A percentile compares a stretch with the other conserved stretches of the same genome.
These are phyloP conservation scores for Pseudopodoces humilis DNA, from an alignment of 2,113 vertebrate genomes.

Conservation along the genomic window DNA sequence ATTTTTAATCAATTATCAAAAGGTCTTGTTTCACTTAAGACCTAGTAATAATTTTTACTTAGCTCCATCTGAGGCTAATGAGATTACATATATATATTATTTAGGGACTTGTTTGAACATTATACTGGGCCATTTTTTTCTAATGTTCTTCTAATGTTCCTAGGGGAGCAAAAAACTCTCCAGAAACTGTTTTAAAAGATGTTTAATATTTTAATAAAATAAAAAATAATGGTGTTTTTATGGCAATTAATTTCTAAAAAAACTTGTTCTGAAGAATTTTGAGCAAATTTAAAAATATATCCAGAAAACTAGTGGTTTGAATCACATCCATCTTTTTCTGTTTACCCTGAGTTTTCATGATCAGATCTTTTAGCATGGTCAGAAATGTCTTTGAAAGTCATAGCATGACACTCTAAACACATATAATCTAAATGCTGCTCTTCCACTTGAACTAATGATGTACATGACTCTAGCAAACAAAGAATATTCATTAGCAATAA, in stretches of 20 bases:
- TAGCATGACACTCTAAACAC: not conserved
- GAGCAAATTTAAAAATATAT: not conserved
- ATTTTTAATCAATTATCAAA: not conserved
- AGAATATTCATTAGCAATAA: slow-evolving; percentile 39
- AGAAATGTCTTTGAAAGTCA: not conserved
- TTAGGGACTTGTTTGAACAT: not conserved
- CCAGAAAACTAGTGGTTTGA: not conserved
- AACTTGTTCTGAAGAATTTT: not conserved
- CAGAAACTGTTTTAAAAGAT: not conserved
- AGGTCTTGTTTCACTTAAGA: not conserved
- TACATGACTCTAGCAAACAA: not conserved
- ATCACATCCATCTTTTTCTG: not conserved
- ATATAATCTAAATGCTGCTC: not conserved
- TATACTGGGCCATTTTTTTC: not conserved
- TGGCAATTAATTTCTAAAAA: not conserved
- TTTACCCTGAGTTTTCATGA: not conserved
- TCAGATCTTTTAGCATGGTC: not conserved
- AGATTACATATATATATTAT: not conserved
- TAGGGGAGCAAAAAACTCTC: not conserved
- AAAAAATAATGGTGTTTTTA: not conserved
- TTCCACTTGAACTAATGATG: slow-evolving; percentile 35
- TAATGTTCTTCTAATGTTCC: not conserved
- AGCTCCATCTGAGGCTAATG: not conserved
- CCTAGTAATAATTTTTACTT: not conserved
- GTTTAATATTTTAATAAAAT: not conserved